A percentile compares a stretch with the other conserved stretches of the same genome.
Conservation (phyloP, 2,888 invertebrate species). For the Strigamia crassipes region DNA sequence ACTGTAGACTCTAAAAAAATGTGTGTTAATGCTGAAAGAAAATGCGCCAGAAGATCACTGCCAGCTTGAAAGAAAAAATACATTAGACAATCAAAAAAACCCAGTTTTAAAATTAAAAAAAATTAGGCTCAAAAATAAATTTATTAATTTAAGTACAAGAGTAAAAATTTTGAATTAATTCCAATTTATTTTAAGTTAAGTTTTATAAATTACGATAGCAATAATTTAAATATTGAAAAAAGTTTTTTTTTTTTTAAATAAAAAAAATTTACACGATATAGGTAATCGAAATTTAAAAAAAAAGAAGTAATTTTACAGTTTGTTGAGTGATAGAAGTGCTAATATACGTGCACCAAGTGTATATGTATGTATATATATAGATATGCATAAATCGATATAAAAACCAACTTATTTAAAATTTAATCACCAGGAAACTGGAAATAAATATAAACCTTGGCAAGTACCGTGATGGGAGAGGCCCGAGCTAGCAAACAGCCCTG, state of each 20-base stretch:
- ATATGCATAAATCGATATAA: constrained; percentile 46
- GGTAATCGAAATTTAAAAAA: not conserved
- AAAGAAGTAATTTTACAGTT: not conserved
- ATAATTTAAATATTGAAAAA: not conserved
- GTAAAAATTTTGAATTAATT: not conserved
- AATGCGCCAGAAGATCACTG: not conserved
- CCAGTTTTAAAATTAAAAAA: not conserved
- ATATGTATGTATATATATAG: constrained; percentile 41
- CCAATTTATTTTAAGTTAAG: not conserved
- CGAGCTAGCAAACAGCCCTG: constrained; percentile 51
- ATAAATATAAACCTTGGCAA: constrained; percentile 47
- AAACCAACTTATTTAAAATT: constrained; percentile 43
- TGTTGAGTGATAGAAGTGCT: constrained; percentile 30
- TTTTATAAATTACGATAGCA: not conserved
- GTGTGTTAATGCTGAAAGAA: constrained; percentile 22
- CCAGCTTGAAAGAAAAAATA: not conserved
- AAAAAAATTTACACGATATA: not conserved
- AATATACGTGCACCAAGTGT: constrained; percentile 36
- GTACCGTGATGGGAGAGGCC: constrained; percentile 51
- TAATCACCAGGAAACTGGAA: constrained; percentile 46
- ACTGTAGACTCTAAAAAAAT: not conserved
- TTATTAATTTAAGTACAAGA: not conserved
- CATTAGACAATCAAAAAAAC: constrained; percentile 16
- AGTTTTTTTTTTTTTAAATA: not conserved
- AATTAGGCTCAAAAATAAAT: not conserved